Evolutionary conservation across 1,140 invertebrate species (phyloP).

Genomic region (Drosophila obscura): DNA sequence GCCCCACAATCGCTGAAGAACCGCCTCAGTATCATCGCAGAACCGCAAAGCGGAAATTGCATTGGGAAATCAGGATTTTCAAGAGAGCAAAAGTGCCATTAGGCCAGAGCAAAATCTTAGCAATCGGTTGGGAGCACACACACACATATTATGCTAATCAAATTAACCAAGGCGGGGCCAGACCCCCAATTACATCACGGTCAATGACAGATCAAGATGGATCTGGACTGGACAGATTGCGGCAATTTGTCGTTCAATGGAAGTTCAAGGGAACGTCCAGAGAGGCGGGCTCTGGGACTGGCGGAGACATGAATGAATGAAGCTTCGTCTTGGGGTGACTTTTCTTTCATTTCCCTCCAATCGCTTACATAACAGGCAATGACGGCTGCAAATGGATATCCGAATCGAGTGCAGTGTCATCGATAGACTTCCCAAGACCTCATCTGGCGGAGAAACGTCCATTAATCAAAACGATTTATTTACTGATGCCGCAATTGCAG

Average conservation of each 20-base stretch:
- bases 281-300: neutral
- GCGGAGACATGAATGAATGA: neutral
- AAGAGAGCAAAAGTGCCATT: constrained; percentile 78
- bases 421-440: constrained; percentile 29
- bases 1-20: constrained; percentile 20
- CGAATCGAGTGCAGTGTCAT: constrained; percentile 29
- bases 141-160: constrained; percentile 26
- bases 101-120: constrained; percentile 44
- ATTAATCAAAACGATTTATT: constrained; percentile 58
- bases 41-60: constrained; percentile 66
- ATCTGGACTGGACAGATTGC: constrained; percentile 14
- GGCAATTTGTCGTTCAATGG: constrained; percentile 21
- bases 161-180: constrained; percentile 31
- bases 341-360: constrained; percentile 21
- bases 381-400: constrained; percentile 7
- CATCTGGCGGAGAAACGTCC: constrained; percentile 21
- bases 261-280: constrained; percentile 19
- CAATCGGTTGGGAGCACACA: constrained; percentile 18
- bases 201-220: constrained; percentile 44
- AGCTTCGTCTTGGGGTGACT: neutral
- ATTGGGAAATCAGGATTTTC: constrained; percentile 15
- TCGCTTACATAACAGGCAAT: constrained; percentile 33
- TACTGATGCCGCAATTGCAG: constrained; percentile 52
- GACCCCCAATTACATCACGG: constrained; percentile 26
- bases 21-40: constrained; percentile 13